Evolutionary conservation across 2,888 invertebrate genomes (phyloP).

Genomic region (Lampropteryx suffumata): DNA sequence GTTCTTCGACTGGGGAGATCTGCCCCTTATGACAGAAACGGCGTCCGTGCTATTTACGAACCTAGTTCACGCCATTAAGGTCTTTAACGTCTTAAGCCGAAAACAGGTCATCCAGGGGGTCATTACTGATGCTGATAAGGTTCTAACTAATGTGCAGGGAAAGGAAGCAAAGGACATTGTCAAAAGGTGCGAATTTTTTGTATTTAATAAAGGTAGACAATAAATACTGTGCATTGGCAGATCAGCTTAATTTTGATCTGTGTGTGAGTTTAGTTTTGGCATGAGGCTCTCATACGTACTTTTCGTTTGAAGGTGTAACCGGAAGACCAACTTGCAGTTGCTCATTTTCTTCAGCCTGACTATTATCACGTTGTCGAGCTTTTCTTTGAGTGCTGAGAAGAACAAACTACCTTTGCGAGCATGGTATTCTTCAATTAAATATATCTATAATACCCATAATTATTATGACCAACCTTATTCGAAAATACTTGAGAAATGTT

Average conservation of each 20-base stretch:
- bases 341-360: constrained; percentile 54
- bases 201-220: too few species aligned
- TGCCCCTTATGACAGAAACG: constrained; percentile 71
- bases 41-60: constrained; percentile 75
- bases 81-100: constrained; percentile 55
- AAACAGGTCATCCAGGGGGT: constrained; percentile 50
- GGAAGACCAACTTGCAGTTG: constrained; percentile 54
- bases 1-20: constrained; percentile 70
- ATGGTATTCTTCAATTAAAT: constrained; percentile 52
- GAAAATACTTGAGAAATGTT: too few species aligned
- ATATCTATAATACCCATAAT: not conserved
- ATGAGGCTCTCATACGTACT: too few species aligned
- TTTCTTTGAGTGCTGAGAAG: constrained; percentile 65
- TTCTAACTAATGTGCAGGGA: constrained; percentile 41
- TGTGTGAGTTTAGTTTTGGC: too few species aligned
- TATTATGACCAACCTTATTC: too few species aligned
- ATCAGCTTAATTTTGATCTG: too few species aligned
- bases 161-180: constrained; percentile 54
- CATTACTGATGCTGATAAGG: constrained; percentile 48
- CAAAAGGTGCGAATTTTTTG: too few species aligned
- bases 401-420: constrained; percentile 64
- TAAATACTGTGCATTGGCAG: too few species aligned
- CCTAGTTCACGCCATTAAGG: constrained; percentile 67
- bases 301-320: constrained; percentile 49
- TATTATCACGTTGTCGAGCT: constrained; percentile 56